These are phyloP conservation scores for Penelope pileata DNA, from an alignment of 2,113 vertebrate species.

Conservation along the genomic window DNA sequence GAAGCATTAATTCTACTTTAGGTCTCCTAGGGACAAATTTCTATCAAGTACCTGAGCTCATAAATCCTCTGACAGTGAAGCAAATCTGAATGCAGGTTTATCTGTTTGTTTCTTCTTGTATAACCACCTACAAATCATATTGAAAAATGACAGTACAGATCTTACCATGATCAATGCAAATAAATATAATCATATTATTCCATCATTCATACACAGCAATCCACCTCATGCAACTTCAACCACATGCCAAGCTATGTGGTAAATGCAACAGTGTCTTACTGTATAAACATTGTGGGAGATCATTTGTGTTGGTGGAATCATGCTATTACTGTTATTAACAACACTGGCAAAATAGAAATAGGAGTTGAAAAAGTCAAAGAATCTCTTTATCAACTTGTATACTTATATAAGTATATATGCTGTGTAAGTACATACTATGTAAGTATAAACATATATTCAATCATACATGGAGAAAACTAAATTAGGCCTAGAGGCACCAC, in stretches of 20 bases:
- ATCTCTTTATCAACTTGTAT: neutral
- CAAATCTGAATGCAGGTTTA: neutral
- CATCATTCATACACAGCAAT: neutral
- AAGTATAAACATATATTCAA: accelerated
- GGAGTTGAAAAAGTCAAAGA: neutral
- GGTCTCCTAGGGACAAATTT: neutral
- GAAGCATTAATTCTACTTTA: neutral
- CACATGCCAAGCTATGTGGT: too few species aligned
- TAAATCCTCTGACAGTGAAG: neutral
- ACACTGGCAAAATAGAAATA: neutral
- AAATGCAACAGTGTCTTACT: neutral
- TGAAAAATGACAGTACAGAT: neutral
- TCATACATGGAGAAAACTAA: neutral
- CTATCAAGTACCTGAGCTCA: neutral
- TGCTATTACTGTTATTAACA: neutral
- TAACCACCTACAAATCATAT: neutral
- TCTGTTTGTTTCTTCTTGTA: neutral
- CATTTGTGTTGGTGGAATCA: neutral
- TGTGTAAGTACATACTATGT: too few species aligned
- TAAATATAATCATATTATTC: neutral
- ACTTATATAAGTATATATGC: too few species aligned
- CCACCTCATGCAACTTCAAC: neutral
- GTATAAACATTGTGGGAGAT: neutral
- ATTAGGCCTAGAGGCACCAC: neutral
- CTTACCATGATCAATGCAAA: neutral